phyloP scores from a whole-genome alignment of 2,113 vertebrate species.

The Halcyon senegalensis region DNA sequence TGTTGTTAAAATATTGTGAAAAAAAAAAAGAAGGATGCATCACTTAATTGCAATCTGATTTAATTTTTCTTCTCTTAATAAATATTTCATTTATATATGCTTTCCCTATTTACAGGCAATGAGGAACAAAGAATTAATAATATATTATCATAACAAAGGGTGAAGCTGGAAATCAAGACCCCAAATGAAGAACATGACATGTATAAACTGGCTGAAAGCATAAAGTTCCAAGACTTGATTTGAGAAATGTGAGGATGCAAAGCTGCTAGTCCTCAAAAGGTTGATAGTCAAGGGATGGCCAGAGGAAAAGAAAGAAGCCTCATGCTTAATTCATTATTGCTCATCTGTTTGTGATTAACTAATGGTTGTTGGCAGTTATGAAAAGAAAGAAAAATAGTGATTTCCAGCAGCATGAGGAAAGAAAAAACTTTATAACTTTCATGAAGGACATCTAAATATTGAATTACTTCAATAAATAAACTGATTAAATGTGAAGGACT shows the following conservation, averaged over 20 bases:
- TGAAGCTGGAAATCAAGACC: not conserved
- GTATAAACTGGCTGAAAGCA: not conserved
- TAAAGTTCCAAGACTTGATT: not conserved
- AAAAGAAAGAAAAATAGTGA: not conserved
- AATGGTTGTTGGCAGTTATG: not conserved
- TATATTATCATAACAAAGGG: not conserved
- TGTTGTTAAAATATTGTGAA: not conserved
- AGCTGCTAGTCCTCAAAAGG: not conserved
- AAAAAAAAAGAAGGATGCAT: not conserved
- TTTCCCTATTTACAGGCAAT: not conserved
- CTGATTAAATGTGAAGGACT: not conserved
- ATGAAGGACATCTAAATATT: not conserved
- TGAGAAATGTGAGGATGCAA: not conserved
- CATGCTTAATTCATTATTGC: conserved; percentile 2
- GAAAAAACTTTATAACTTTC: not conserved
- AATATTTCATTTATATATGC: not conserved
- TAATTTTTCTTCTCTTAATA: not conserved
- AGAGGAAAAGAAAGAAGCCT: conserved; percentile 3
- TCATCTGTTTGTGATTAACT: not conserved
- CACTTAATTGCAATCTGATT: not conserved
- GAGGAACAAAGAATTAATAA: not conserved
- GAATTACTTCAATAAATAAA: not conserved
- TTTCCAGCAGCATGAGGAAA: not conserved
- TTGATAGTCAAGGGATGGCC: not conserved
- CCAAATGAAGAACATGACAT: not conserved